These are phyloP conservation scores for Umimayanthus chanpuru DNA, from an alignment of 92 coral and sea anemone species.

Conservation along the genomic window DNA sequence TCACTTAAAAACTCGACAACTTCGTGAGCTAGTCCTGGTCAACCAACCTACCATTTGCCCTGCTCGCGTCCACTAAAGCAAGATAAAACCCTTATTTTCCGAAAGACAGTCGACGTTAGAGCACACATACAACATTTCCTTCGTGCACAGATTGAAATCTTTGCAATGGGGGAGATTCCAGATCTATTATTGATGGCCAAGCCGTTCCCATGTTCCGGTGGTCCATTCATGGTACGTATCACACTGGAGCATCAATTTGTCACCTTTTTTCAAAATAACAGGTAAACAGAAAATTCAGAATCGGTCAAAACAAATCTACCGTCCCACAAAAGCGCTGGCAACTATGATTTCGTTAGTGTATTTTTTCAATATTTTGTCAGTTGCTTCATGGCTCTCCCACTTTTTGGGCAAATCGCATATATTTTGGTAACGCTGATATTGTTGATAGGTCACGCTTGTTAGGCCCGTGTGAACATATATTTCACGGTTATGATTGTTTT, in stretches of 20 bases:
- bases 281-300: background rate
- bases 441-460: slow-evolving; percentile 14
- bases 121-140: slow-evolving; percentile 6
- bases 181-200: slow-evolving; percentile 20
- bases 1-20: background rate
- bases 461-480: slow-evolving; percentile 28
- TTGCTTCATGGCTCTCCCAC: background rate
- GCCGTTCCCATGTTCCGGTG: slow-evolving; percentile 36
- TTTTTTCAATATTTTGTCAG: background rate
- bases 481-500: slow-evolving; percentile 36
- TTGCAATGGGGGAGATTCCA: slow-evolving; percentile 28
- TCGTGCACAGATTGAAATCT: background rate
- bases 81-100: background rate
- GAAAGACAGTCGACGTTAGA: background rate
- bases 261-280: slow-evolving; percentile 24
- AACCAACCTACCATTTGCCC: slow-evolving; percentile 21
- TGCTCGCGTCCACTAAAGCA: background rate
- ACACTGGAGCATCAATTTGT: slow-evolving; percentile 36
- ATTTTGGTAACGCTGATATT: background rate
- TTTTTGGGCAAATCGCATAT: background rate
- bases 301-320: background rate
- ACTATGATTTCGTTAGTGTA: background rate
- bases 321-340: background rate
- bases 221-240: slow-evolving; percentile 30
- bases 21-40: background rate